Conservation (phyloP, 2,113 vertebrate genomes). For the Pelvicachromis taeniatus region DNA sequence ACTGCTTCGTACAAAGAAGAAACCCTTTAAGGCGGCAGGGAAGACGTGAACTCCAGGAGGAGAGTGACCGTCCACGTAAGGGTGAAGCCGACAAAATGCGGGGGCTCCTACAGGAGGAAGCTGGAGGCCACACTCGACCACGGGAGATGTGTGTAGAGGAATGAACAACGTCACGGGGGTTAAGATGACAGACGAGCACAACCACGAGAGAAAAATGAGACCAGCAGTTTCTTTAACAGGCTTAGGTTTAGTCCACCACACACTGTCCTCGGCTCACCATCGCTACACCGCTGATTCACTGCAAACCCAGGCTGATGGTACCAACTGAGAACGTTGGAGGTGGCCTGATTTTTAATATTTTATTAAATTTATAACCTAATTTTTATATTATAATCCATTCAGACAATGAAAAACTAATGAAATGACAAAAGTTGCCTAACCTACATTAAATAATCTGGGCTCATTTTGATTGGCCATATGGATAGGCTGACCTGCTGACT, state of each 20-base stretch:
- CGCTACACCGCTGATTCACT: neutral
- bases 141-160: neutral
- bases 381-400: neutral
- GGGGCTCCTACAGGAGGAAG: too few species aligned
- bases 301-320: neutral
- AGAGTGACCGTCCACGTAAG: neutral
- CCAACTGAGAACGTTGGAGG: neutral
- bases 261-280: neutral
- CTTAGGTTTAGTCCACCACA: neutral
- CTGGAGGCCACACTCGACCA: neutral
- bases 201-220: neutral
- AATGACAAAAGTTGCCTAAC: neutral
- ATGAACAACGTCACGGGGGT: neutral
- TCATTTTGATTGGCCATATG: too few species aligned
- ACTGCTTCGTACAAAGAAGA: neutral
- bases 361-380: neutral
- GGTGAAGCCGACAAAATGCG: neutral
- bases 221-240: neutral
- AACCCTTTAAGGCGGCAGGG: neutral
- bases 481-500: neutral
- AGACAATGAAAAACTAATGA: rapidly evolving
- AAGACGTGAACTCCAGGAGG: neutral
- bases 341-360: neutral
- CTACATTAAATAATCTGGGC: too few species aligned
- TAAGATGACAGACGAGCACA: neutral